A percentile compares a stretch with the other conserved stretches of the same genome.
These are phyloP conservation scores for Micronycteris hirsuta DNA, from an alignment of 2,113 vertebrate species.

Conservation along the genomic window DNA sequence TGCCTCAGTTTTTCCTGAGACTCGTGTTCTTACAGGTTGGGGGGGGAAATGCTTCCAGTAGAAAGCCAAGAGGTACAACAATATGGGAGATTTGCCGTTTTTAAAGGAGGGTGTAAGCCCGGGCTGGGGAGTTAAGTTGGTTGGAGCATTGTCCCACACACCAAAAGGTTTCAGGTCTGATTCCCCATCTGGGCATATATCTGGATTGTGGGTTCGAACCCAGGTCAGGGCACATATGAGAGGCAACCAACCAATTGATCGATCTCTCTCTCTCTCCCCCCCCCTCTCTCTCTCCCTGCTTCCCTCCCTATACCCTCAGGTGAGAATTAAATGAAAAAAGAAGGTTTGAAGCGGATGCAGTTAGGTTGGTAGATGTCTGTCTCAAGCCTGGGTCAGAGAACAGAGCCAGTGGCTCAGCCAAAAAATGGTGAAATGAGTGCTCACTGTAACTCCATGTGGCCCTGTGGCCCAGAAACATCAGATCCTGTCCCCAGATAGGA, in stretches of 20 bases:
- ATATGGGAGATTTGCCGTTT: neutral
- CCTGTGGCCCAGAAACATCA: neutral
- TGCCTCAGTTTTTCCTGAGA: neutral
- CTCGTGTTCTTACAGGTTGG: neutral
- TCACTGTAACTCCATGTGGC: neutral
- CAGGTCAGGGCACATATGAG: no score
- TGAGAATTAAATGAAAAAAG: neutral
- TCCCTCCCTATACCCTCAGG: no score
- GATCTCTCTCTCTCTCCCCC: no score
- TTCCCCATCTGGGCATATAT: no score
- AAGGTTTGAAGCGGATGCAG: neutral
- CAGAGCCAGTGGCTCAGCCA: neutral
- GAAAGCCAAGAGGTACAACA: neutral
- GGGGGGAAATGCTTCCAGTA: neutral
- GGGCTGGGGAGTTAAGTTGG: no score
- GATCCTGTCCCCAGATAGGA: neutral
- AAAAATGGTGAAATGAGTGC: neutral
- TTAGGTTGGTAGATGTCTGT: neutral
- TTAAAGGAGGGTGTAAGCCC: neutral
- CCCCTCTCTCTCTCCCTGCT: no score
- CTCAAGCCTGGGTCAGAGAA: neutral
- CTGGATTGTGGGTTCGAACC: no score
- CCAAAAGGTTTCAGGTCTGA: no score
- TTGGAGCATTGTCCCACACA: no score
- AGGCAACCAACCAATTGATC: no score